Conservation (phyloP, 2,113 vertebrate genomes). For the Xerus inauris region DNA sequence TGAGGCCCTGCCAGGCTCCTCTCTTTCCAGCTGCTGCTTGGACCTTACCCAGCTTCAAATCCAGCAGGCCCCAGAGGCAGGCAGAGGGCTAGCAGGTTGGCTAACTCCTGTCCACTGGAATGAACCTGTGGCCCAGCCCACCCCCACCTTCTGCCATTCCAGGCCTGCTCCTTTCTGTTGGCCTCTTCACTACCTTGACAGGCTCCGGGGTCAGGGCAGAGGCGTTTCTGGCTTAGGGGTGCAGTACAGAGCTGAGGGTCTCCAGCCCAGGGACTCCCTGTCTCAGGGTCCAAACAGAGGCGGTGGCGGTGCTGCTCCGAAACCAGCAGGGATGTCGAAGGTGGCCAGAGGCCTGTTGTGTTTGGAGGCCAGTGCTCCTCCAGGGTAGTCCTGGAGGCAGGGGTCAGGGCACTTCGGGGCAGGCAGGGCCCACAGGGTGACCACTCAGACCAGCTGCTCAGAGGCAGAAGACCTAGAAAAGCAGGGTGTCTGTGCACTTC, state of each 20-base stretch:
- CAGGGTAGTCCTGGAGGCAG: not conserved
- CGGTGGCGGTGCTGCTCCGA: constrained; percentile 90
- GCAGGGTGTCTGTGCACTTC: not conserved
- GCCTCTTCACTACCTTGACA: constrained; percentile 86
- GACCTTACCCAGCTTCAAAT: not conserved
- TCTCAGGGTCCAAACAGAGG: constrained; percentile 91
- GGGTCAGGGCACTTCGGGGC: constrained; percentile 61
- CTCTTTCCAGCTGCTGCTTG: not conserved
- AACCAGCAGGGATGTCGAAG: constrained; percentile 24
- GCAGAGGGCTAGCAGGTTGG: not conserved
- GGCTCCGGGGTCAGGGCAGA: constrained; percentile 85
- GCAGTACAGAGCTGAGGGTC: constrained; percentile 80
- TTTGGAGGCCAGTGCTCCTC: not conserved
- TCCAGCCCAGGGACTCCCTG: constrained; percentile 81
- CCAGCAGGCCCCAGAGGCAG: not conserved
- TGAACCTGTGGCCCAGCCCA: not conserved
- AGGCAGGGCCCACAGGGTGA: constrained; percentile 90
- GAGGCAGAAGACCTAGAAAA: constrained; percentile 79
- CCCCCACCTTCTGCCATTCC: rapidly evolving
- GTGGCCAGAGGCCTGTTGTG: not conserved
- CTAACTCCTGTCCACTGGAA: too few species aligned
- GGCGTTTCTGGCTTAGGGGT: constrained; percentile 85
- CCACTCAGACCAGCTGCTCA: constrained; percentile 93
- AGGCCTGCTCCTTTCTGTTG: not conserved
- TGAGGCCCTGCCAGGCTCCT: too few species aligned